phyloP scores from a whole-genome alignment of 2,888 invertebrate species.

The Marasmarcha lunaedactyla region DNA sequence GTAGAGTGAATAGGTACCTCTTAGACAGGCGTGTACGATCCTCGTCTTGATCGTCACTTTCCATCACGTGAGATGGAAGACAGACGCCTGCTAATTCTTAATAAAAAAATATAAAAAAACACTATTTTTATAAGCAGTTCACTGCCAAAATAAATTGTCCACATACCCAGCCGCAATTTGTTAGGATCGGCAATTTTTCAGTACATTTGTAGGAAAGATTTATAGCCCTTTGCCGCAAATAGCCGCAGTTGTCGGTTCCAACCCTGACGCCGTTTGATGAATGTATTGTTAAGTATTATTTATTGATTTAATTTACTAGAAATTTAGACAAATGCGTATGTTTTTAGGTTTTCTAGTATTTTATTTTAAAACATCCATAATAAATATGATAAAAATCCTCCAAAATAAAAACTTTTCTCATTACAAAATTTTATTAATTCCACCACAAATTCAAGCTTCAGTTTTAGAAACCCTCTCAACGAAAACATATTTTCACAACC shows the following conservation, averaged over 20 bases:
- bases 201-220: conserved; percentile 23
- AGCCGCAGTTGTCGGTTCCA: conserved; percentile 31
- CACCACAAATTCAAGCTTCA: not conserved
- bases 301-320: not conserved
- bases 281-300: not conserved
- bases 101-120: too few species aligned
- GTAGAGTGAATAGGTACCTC: too few species aligned
- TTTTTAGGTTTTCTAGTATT: not conserved
- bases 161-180: conserved; percentile 21
- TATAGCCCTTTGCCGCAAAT: not conserved
- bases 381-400: not conserved
- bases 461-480: not conserved
- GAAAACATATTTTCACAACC: conserved; percentile 2
- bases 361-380: not conserved
- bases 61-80: too few species aligned
- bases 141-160: too few species aligned
- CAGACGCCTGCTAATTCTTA: too few species aligned
- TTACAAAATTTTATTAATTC: not conserved
- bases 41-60: too few species aligned
- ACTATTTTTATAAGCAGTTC: too few species aligned
- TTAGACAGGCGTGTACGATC: too few species aligned
- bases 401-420: not conserved
- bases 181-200: conserved; percentile 58
- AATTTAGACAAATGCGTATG: not conserved
- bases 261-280: not conserved